These are phyloP conservation scores for Maconellicoccus hirsutus DNA, from an alignment of 1,140 invertebrate genomes.

Conservation along the genomic window DNA sequence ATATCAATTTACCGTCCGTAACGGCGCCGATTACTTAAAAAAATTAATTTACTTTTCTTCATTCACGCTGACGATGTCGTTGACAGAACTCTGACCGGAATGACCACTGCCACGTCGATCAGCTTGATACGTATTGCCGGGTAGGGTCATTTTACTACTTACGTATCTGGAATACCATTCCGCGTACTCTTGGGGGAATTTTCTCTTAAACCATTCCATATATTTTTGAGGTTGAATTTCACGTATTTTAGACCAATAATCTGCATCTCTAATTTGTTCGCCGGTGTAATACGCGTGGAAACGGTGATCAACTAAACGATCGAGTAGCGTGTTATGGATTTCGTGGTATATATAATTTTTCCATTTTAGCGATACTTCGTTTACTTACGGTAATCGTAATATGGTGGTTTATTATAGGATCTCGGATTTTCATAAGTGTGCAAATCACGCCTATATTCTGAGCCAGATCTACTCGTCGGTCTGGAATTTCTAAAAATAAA, in stretches of 20 bases:
- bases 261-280: not conserved
- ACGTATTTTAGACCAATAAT: conserved; percentile 11
- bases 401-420: not conserved
- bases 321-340: not conserved
- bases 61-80: not conserved
- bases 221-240: not conserved
- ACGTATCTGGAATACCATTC: conserved; percentile 1
- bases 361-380: not conserved
- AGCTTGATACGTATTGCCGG: not conserved
- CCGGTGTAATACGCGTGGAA: not conserved
- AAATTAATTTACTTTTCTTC: not conserved
- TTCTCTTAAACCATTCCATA: not conserved
- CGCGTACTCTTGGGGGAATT: not conserved
- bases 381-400: conserved; percentile 1
- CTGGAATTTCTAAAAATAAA: conserved; percentile 1
- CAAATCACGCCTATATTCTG: not conserved
- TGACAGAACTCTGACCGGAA: conserved; percentile 7
- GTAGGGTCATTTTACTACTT: not conserved
- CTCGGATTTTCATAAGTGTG: not conserved
- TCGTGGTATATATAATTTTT: not conserved
- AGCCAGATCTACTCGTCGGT: conserved; percentile 1
- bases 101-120: not conserved
- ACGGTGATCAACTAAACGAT: not conserved
- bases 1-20: too few relatives aligned
- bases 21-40: not conserved